Percentiles rank a stretch among this genome's conserved stretches.
phyloP scores from a whole-genome alignment of 1,140 invertebrate genomes.

The Elymnias hypermnestra region DNA sequence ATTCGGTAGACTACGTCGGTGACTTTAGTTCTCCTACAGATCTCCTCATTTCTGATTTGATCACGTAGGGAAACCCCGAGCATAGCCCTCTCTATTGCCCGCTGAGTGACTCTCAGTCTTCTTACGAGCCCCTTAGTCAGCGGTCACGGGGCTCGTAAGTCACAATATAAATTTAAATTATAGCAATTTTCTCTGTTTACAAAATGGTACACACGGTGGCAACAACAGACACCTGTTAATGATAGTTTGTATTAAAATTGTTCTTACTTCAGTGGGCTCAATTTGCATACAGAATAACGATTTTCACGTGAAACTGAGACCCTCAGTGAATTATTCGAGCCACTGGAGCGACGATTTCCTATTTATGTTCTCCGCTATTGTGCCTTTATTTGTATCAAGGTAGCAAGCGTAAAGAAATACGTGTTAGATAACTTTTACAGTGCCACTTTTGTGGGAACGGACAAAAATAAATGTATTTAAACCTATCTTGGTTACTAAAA shows the following conservation, averaged over 20 bases:
- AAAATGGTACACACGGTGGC: too few relatives aligned
- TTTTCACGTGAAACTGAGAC: conserved; percentile 65
- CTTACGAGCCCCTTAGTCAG: too few relatives aligned
- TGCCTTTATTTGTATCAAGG: conserved; percentile 63
- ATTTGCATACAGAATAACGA: conserved; percentile 67
- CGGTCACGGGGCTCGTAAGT: too few relatives aligned
- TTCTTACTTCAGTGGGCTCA: conserved; percentile 25
- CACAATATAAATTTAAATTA: too few relatives aligned
- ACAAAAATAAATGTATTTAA: neutral
- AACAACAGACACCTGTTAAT: neutral
- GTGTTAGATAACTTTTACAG: conserved; percentile 43
- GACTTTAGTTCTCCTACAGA: too few relatives aligned
- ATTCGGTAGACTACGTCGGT: too few relatives aligned
- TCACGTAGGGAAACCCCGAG: too few relatives aligned
- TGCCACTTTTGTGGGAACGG: conserved; percentile 1
- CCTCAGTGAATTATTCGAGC: conserved; percentile 65
- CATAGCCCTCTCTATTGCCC: too few relatives aligned
- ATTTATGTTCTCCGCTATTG: conserved; percentile 62
- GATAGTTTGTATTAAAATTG: neutral
- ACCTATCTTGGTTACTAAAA: neutral
- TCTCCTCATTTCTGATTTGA: too few relatives aligned
- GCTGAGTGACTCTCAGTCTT: too few relatives aligned
- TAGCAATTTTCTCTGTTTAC: too few relatives aligned
- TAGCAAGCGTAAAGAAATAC: conserved; percentile 51
- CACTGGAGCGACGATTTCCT: conserved; percentile 69